Evolutionary conservation across 2,113 vertebrate genomes (phyloP).

Genomic region (Percopsis transmontana): DNA sequence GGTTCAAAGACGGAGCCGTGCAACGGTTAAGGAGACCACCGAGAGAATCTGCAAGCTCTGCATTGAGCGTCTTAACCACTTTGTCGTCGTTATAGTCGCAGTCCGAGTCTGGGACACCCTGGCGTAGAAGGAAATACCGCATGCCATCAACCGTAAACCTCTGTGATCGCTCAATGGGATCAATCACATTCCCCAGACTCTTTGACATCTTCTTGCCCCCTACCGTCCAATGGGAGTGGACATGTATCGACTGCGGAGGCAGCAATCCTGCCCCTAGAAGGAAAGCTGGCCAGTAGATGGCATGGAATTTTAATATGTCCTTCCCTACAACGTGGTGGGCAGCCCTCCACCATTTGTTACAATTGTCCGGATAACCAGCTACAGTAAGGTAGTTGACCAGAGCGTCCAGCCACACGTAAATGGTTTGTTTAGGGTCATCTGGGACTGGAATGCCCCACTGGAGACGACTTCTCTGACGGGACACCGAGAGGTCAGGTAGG

Average conservation of each 20-base stretch:
- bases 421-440: constrained; percentile 82
- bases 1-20: constrained; percentile 86
- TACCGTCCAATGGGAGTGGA: constrained; percentile 96
- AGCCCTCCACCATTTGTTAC: constrained; percentile 79
- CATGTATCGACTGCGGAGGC: constrained; percentile 82
- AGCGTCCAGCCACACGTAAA: constrained; percentile 97
- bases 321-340: constrained; percentile 89
- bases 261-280: constrained; percentile 86
- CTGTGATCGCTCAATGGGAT: constrained; percentile 76
- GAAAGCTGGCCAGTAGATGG: constrained; percentile 94
- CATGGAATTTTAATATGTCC: constrained; percentile 95
- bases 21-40: constrained; percentile 94
- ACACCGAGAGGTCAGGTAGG: constrained; percentile 89
- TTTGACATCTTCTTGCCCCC: constrained; percentile 96
- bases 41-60: constrained; percentile 88
- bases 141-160: constrained; percentile 86
- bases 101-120: constrained; percentile 89
- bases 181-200: constrained; percentile 91
- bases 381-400: constrained; percentile 93
- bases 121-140: constrained; percentile 92
- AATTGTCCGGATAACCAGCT: constrained; percentile 83
- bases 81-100: constrained; percentile 90
- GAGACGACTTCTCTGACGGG: constrained; percentile 86
- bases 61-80: constrained; percentile 86
- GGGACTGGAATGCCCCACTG: constrained; percentile 94